Percentiles rank a stretch among this genome's conserved stretches.
These are phyloP conservation scores for Bambusicola thoracicus DNA, from an alignment of 2,113 vertebrate genomes.

Conservation along the genomic window DNA sequence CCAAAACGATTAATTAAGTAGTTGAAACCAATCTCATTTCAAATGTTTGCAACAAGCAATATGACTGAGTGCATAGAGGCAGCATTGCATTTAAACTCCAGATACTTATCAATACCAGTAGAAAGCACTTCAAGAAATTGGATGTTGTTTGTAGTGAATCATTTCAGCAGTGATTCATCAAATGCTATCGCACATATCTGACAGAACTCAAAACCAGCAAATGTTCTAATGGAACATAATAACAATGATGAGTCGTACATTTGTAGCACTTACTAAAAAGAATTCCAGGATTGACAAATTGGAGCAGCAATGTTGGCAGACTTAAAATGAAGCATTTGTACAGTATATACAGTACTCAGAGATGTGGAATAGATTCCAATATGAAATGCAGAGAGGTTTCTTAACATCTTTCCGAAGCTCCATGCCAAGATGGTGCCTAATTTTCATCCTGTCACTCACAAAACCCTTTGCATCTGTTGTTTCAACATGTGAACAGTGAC, in stretches of 20 bases:
- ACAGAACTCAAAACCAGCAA: slow-evolving; percentile 76
- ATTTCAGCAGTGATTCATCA: slow-evolving; percentile 72
- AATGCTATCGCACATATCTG: slow-evolving; percentile 52
- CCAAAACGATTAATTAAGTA: slow-evolving; percentile 66
- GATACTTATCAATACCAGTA: slow-evolving; percentile 66
- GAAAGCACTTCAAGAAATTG: slow-evolving; percentile 62
- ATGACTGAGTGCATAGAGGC: slow-evolving; percentile 32
- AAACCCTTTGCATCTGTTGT: slow-evolving; percentile 71
- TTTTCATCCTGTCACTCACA: slow-evolving; percentile 75
- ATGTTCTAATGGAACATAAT: slow-evolving; percentile 73
- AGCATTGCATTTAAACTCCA: slow-evolving; percentile 37
- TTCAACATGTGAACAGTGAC: slow-evolving; percentile 70
- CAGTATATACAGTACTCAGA: slow-evolving; percentile 64
- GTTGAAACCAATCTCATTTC: slow-evolving; percentile 45
- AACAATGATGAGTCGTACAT: slow-evolving; percentile 72
- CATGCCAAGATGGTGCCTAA: slow-evolving; percentile 70
- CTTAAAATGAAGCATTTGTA: slow-evolving; percentile 73
- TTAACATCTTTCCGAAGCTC: slow-evolving; percentile 68
- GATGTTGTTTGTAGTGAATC: slow-evolving; percentile 66
- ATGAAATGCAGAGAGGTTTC: slow-evolving; percentile 65
- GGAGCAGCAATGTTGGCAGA: slow-evolving; percentile 72
- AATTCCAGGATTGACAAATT: slow-evolving; percentile 71
- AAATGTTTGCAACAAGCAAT: slow-evolving; percentile 49
- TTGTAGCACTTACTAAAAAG: slow-evolving; percentile 70
- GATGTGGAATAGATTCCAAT: slow-evolving; percentile 64